A percentile compares a stretch with the other conserved stretches of the same genome.
Conservation (phyloP, 2,888 invertebrate species). For the Watsonalla binaria region DNA sequence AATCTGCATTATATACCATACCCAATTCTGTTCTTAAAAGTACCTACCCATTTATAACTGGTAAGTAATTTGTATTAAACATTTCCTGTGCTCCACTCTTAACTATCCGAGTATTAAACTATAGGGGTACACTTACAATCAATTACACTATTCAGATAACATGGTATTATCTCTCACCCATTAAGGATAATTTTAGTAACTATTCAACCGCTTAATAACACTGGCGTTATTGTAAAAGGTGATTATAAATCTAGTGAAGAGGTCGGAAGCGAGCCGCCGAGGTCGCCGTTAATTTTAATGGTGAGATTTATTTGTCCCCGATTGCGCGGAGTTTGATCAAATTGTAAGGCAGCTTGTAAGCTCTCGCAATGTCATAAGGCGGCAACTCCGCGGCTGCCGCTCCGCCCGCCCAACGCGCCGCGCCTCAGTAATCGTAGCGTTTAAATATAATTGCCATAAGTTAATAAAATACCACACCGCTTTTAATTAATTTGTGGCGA, state of each 20-base stretch:
- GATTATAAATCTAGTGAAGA: conserved; percentile 68
- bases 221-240: conserved; percentile 52
- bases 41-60: not conserved
- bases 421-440: conserved; percentile 54
- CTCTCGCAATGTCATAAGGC: conserved; percentile 46
- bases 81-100: conserved; percentile 13
- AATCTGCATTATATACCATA: too few species aligned
- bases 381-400: conserved; percentile 29
- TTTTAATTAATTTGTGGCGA: conserved; percentile 71
- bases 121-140: conserved; percentile 27
- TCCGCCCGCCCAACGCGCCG: conserved; percentile 11
- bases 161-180: conserved; percentile 36
- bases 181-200: conserved; percentile 45
- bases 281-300: conserved; percentile 66
- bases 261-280: conserved; percentile 54
- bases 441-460: conserved; percentile 74
- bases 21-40: not conserved
- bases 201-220: conserved; percentile 44
- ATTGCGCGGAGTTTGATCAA: conserved; percentile 65
- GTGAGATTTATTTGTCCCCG: conserved; percentile 67
- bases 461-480: conserved; percentile 66
- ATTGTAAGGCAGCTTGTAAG: conserved; percentile 48
- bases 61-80: conserved; percentile 4
- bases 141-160: conserved; percentile 38
- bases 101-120: conserved; percentile 1